phyloP scores from a whole-genome alignment of 2,113 vertebrate species.

The Scalopus aquaticus region DNA sequence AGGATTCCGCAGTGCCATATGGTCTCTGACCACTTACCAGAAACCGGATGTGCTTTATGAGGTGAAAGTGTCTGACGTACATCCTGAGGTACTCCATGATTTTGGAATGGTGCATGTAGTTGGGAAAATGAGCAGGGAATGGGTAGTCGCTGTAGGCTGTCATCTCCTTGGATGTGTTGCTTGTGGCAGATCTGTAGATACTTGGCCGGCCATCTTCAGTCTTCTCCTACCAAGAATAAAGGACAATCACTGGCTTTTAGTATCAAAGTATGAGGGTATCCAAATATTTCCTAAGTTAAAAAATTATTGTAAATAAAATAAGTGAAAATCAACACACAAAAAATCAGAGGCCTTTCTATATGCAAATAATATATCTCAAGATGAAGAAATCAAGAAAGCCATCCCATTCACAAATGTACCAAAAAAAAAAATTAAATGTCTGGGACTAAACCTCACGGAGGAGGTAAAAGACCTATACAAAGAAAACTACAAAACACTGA shows the following conservation, averaged over 20 bases:
- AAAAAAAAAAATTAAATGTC: no score
- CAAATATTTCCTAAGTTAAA: no score
- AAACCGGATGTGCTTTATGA: slow-evolving; percentile 83
- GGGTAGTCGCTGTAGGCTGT: slow-evolving; percentile 89
- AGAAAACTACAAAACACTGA: no score
- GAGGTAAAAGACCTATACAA: no score
- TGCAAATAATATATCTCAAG: no score
- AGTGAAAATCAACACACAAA: no score
- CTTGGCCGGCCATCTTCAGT: slow-evolving; percentile 73
- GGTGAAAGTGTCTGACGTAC: slow-evolving; percentile 84
- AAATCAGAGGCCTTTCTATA: no score
- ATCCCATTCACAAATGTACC: no score
- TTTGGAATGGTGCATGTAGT: slow-evolving; percentile 86
- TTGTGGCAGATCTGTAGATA: slow-evolving; percentile 86
- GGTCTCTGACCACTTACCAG: slow-evolving; percentile 74
- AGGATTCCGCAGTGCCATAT: no score
- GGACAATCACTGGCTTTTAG: not conserved
- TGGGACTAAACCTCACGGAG: no score
- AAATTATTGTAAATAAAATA: no score
- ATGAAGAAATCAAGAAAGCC: no score
- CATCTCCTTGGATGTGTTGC: slow-evolving; percentile 90
- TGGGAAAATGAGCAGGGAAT: slow-evolving; percentile 86
- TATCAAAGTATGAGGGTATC: not conserved
- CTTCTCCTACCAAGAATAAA: slow-evolving; percentile 78
- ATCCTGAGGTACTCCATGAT: slow-evolving; percentile 85